A percentile compares a stretch with the other conserved stretches of the same genome.
These are phyloP conservation scores for Cherax destructor DNA, from an alignment of 1,140 invertebrate species.

Conservation along the genomic window DNA sequence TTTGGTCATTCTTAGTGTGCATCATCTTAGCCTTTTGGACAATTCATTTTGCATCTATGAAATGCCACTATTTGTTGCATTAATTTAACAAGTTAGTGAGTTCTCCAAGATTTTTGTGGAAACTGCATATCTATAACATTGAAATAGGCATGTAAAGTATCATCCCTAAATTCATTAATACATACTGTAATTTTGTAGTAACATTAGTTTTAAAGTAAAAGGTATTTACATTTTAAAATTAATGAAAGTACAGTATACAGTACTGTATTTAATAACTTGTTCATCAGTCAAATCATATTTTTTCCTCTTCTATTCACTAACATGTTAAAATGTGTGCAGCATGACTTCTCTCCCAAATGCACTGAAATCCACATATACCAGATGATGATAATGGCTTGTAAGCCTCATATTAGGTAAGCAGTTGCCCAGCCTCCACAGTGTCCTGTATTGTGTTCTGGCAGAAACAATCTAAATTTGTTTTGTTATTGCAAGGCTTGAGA, in stretches of 20 bases:
- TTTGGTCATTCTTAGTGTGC: constrained; percentile 23
- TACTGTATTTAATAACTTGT: not conserved
- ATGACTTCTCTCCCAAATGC: constrained; percentile 2
- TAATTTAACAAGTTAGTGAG: constrained; percentile 43
- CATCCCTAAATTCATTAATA: too few relatives aligned
- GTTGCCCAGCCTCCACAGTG: constrained; percentile 5
- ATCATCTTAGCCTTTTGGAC: constrained; percentile 13
- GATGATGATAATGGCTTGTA: not conserved
- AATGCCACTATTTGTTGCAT: constrained; percentile 12
- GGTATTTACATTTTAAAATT: not conserved
- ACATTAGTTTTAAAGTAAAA: not conserved
- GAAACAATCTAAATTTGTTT: not conserved
- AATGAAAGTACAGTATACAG: not conserved
- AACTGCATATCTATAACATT: not conserved
- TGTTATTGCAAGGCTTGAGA: not conserved
- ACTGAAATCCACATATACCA: not conserved
- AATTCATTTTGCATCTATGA: constrained; percentile 28
- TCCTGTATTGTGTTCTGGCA: constrained; percentile 26
- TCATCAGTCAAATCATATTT: not conserved
- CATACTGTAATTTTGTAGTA: not conserved
- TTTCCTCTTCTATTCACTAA: constrained; percentile 10
- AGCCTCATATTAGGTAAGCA: not conserved
- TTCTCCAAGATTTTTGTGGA: not conserved
- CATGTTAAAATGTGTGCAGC: not conserved
- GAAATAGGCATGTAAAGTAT: not conserved